Base-by-base conservation (phyloP, 2,888 invertebrate species). In the Cephus runcator region DNA sequence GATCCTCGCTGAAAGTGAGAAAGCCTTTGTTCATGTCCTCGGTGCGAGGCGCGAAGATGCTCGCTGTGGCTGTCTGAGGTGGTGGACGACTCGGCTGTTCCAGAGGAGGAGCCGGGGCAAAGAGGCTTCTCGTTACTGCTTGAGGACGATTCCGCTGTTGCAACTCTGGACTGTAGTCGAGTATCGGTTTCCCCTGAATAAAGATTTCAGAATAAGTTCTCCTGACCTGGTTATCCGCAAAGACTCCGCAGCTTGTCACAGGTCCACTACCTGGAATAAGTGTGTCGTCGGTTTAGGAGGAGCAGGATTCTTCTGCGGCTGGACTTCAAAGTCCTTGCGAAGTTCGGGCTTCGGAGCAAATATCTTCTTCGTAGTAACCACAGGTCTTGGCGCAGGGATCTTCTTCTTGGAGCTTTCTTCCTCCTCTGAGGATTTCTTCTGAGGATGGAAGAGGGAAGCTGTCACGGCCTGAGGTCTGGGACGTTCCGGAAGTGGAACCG, bases 21-120 rank as follows among this genome's bases (percentile, higher is more conserved):
- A 96, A 98, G 92, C 96, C 97, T 92, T 96, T 96, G 93, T 96
- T 97, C 98, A 98, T 98, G 92, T 98, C 98, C 94, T 97, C 95
- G 86, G 97, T 96, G 92, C 96, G 94, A 85, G 96, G 96, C 83
- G 95, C 95, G 91, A 97, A 96, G 90, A 96, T 95, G 85, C 94
- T 95, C 88, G 94, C 94, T 81, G 96, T 95, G 83, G 95, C 94
- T 77, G 95, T 95, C 90, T 94, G 94, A 34, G 95, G 95, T 80
- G 93, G 86, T 12, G 89, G 87, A 77, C 89, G 86, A 77, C 83
- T 83, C 11, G 83, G 75, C 34, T 82, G 81, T 31, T 79, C 79
- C 69, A 73, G 33, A 33, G 76, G 75, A 69, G 79, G 83, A 77
- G 78, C 79, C 69, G 85, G 85, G 12, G 83, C 81, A 69, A 88